Evolutionary conservation across 1,140 invertebrate species (phyloP).

Genomic region (Plectrocnemia conspersa): DNA sequence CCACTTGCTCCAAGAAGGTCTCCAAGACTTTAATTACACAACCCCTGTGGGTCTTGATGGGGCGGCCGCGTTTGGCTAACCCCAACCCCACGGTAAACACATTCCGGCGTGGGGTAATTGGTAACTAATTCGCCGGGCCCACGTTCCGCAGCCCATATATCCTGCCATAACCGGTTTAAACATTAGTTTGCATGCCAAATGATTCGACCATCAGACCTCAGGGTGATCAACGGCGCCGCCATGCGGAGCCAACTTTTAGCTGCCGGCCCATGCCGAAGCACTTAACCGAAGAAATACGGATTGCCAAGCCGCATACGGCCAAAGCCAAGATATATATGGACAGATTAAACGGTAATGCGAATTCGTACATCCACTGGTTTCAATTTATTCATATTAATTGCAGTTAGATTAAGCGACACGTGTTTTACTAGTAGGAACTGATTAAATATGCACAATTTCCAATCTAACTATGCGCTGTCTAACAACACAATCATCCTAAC

Average conservation of each 20-base stretch:
- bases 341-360: no score
- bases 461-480: no score
- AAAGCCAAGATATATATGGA: no score
- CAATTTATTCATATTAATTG: no score
- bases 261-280: not conserved
- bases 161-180: conserved; percentile 10
- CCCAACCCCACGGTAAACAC: not conserved
- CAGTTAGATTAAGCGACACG: no score
- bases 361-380: no score
- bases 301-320: not conserved
- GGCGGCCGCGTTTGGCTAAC: not conserved
- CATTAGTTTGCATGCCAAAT: conserved; percentile 19
- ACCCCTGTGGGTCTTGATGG: not conserved
- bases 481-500: no score
- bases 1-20: no score
- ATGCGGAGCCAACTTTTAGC: not conserved
- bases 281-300: conserved; percentile 8
- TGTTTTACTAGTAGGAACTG: no score
- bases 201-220: conserved; percentile 11
- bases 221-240: conserved; percentile 12
- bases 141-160: conserved; percentile 8
- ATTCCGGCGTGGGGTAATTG: conserved; percentile 16
- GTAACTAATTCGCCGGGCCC: conserved; percentile 11
- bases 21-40: conserved; percentile 13
- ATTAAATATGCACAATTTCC: no score